Base-by-base conservation (phyloP, 1,140 invertebrate genomes). In the Drosophila arawakana region DNA sequence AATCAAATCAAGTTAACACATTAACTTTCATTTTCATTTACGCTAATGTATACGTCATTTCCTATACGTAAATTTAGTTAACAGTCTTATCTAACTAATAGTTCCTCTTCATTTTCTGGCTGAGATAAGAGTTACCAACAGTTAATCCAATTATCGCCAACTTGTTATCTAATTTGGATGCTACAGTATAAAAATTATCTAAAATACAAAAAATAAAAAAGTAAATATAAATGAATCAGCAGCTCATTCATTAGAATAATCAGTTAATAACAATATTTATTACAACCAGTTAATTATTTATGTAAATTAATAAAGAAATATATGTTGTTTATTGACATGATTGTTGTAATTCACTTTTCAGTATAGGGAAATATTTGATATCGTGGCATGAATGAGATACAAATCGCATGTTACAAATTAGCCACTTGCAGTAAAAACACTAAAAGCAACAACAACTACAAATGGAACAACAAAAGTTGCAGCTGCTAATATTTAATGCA, bases 401-500 rank as follows among this genome's bases (percentile, higher is more conserved):
- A 49, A 39, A 41, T 41, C 39, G 10, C 4, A 41, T 41, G 39
- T 11, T 41, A 41, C 10, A 58, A 58, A 30, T 58, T n/a, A 30
- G 30, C 49, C 47, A 8, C 25, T 30, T 30, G 25, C 25, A 30
- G 25, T 30, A 30, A 30, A 2, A 30, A 5, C 25, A 30, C 25
- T 30, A 30, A 30, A 6, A 30, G 6, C 25, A 30, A 30, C 25
- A 30, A 30, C 25, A 30, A 30, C 25, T 5, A 30, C 25, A 30
- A 30, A 2, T 30, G 3, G 25, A 30, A 30, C 25, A 30, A 30
- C 25, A 30, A 30, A 30, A 30, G 25, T 13, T 75, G 73, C 67
- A 70, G 7, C 49, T 57, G 58, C 47, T 15, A 41, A 35, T 44
- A 71, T 68, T 69, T 13, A 65, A 55, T 81, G 71, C 82, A 73